Evolutionary conservation across 2,113 vertebrate genomes (phyloP), one percentile per base, ranked within the genome.

Genomic region (Eudyptes chrysolophus): DNA sequence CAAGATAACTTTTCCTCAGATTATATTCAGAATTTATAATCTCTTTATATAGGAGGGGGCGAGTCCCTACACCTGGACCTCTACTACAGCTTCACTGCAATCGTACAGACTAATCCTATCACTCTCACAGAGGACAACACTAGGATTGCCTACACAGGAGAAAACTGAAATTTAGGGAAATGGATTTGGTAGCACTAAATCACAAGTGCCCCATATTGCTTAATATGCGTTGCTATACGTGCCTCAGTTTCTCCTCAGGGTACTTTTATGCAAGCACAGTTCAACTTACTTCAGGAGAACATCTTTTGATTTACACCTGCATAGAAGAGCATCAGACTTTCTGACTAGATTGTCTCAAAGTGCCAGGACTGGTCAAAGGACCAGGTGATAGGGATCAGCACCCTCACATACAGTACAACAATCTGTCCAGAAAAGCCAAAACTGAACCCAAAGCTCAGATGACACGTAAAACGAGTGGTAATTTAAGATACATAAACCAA

Each of bases 21-120:
- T 98, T 98, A 98, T 98, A 98, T 97, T 98, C 96, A 97, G 97
- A 98, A 96, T 96, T 97, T 66, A 97, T 99, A 98, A 99, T 99
- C 98, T 99, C 96, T 98, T 99, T 99, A 99, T 96, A 95, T 81
- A 58, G 92, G 74, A 97, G 11, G 65, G 97, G 95, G 96, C 89
- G 94, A 98, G 96, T 95, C 84, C 89, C 97, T 97, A 97, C 94
- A 98, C 96, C 96, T 97, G 96, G 95, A 97, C 97, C 85, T 97
- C 93, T 92, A 77, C 80, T 89, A 89, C 94, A 92, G 66, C 81
- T 90, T 87, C 97, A 90, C 95, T 93, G 90, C 92, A 90, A 96
- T 97, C 24, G 55, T 90, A 93, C 29, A 30, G 64, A 93, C 81
- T 98, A 98, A 99, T 99, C 97, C 96, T 90, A 98, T 98, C 96